Conservation (phyloP, 1,140 invertebrate genomes). For the Drosophila kurseongensis region DNA sequence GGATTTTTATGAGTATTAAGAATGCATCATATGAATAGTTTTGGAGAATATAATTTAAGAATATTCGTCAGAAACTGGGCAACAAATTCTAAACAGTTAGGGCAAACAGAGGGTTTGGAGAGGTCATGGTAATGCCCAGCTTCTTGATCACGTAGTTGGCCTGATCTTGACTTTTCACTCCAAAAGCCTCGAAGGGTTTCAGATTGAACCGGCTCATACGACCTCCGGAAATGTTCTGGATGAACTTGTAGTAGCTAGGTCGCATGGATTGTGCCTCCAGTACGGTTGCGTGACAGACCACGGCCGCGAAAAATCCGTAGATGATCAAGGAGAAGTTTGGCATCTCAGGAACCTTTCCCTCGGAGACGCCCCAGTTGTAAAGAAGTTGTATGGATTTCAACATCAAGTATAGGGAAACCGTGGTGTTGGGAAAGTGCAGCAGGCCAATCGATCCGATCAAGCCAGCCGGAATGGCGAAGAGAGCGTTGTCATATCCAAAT, state of each 20-base stretch:
- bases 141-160: conserved; percentile 80
- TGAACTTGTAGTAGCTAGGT: conserved; percentile 92
- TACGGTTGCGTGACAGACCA: conserved; percentile 92
- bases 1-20: too few relatives aligned
- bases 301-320: conserved; percentile 91
- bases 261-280: conserved; percentile 91
- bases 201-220: conserved; percentile 64
- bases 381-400: conserved; percentile 89
- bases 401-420: conserved; percentile 89
- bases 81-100: conserved; percentile 19
- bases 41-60: too few relatives aligned
- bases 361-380: conserved; percentile 87
- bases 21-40: too few relatives aligned
- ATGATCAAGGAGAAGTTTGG: conserved; percentile 88
- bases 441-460: conserved; percentile 87
- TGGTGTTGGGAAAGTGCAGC: conserved; percentile 87
- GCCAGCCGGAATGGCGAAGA: conserved; percentile 87
- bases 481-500: conserved; percentile 86
- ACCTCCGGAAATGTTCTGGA: conserved; percentile 87
- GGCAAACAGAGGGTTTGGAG: conserved; percentile 35
- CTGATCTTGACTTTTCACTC: conserved; percentile 85
- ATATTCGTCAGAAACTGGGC: too few relatives aligned
- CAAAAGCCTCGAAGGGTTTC: conserved; percentile 86
- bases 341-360: conserved; percentile 86
- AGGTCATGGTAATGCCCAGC: conserved; percentile 53